phyloP scores from a whole-genome alignment of 2,888 invertebrate species.

The Oxystoma pomonae region DNA sequence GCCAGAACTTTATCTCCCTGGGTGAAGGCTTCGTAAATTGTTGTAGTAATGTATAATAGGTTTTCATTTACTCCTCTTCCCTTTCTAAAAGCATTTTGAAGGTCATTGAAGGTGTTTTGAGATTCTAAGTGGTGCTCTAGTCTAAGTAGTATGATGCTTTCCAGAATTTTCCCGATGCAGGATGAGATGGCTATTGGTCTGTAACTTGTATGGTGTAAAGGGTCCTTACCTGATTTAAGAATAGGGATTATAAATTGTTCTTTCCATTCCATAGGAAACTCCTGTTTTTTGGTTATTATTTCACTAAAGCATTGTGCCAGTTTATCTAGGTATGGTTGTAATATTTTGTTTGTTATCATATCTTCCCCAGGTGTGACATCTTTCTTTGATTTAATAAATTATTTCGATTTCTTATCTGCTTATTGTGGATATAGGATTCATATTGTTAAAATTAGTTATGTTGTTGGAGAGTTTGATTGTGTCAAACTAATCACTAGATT shows the following conservation, averaged over 20 bases:
- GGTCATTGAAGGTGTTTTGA: neutral
- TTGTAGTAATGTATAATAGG: neutral
- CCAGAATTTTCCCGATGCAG: neutral
- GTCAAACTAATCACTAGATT: neutral
- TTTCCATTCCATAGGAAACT: neutral
- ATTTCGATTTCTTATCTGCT: conserved; percentile 3
- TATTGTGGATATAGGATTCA: neutral
- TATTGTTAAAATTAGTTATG: neutral
- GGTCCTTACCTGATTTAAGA: neutral
- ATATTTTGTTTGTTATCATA: too few relatives aligned
- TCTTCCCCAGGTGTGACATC: too few relatives aligned
- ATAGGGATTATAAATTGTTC: neutral
- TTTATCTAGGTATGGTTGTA: neutral
- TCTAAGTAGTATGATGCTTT: neutral
- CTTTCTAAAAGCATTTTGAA: conserved; percentile 1
- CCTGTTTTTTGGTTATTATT: neutral
- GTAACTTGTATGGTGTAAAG: neutral
- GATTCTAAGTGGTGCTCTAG: neutral
- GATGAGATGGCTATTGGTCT: conserved; percentile 5
- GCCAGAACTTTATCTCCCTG: neutral
- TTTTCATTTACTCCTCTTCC: neutral
- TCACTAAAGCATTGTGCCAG: neutral
- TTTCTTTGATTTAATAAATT: neutral
- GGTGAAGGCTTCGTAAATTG: neutral
- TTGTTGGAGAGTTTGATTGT: neutral